These are phyloP conservation scores for Muntiacus reevesi DNA, from an alignment of 2,113 vertebrate genomes.

Conservation along the genomic window DNA sequence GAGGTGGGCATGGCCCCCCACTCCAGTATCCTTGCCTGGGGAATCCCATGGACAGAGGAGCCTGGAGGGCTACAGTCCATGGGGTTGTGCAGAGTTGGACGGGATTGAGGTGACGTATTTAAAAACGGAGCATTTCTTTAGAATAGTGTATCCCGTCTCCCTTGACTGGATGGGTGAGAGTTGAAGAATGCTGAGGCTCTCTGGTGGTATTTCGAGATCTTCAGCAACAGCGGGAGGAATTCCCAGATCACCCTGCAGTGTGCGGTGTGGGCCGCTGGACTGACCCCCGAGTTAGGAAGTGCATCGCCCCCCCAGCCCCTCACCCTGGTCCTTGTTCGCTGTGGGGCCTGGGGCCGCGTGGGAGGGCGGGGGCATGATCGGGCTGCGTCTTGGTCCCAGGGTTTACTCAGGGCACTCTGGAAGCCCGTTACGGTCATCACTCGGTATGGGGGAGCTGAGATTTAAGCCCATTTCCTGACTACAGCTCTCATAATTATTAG, in stretches of 20 bases:
- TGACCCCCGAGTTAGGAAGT: background rate
- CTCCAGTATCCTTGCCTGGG: background rate
- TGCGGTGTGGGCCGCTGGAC: fast-evolving
- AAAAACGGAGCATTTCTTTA: background rate
- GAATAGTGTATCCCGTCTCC: background rate
- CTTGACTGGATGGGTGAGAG: background rate
- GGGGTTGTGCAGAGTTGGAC: background rate
- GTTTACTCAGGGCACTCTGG: background rate
- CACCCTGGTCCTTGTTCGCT: fast-evolving
- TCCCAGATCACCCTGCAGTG: fast-evolving
- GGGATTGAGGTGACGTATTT: background rate
- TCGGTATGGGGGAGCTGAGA: background rate
- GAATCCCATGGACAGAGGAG: background rate
- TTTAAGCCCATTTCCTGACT: background rate
- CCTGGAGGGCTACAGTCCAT: background rate
- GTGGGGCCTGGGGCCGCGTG: background rate
- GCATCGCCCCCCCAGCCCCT: background rate
- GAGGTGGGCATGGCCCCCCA: background rate
- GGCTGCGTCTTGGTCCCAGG: background rate
- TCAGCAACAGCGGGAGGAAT: background rate
- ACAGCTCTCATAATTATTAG: background rate
- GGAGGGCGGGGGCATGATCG: fast-evolving
- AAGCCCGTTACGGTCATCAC: background rate
- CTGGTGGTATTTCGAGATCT: background rate
- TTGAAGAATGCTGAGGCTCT: background rate